Conservation (phyloP, 1,140 invertebrate genomes). For the Fragariocoptes setiger region DNA sequence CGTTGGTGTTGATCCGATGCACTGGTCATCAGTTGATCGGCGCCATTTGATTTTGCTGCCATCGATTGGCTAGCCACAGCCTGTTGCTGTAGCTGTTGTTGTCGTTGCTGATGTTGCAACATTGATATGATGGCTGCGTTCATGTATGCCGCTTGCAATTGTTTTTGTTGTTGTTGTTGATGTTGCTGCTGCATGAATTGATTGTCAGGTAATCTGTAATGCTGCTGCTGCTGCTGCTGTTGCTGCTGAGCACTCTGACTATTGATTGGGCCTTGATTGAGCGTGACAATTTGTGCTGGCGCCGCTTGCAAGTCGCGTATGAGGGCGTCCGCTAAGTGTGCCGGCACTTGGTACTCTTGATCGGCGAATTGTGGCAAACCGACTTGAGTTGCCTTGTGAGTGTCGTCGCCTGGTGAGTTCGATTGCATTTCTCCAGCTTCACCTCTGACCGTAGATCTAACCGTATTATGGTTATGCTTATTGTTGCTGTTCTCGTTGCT, state of each 20-base stretch:
- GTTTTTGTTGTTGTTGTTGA: neutral
- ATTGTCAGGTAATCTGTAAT: no score
- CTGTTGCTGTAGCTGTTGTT: slow-evolving; percentile 3
- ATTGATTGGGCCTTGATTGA: neutral
- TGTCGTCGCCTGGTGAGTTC: neutral
- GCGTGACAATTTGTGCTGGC: neutral
- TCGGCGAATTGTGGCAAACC: neutral
- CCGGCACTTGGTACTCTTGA: neutral
- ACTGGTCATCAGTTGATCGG: neutral
- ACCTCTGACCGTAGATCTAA: neutral
- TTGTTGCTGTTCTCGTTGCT: neutral
- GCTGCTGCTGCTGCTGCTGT: neutral
- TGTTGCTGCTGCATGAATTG: neutral
- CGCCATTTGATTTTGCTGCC: neutral
- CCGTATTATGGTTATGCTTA: neutral
- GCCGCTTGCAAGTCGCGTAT: neutral
- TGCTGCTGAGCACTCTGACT: neutral
- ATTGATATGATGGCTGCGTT: neutral
- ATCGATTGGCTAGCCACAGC: neutral
- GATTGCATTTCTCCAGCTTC: neutral
- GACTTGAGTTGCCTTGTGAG: neutral
- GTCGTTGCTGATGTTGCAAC: slow-evolving; percentile 2
- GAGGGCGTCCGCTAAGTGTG: neutral
- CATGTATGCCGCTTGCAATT: neutral
- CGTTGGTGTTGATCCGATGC: neutral